Evolutionary conservation across 2,888 invertebrate genomes (phyloP).

Genomic region (Willowsia nigromaculata): DNA sequence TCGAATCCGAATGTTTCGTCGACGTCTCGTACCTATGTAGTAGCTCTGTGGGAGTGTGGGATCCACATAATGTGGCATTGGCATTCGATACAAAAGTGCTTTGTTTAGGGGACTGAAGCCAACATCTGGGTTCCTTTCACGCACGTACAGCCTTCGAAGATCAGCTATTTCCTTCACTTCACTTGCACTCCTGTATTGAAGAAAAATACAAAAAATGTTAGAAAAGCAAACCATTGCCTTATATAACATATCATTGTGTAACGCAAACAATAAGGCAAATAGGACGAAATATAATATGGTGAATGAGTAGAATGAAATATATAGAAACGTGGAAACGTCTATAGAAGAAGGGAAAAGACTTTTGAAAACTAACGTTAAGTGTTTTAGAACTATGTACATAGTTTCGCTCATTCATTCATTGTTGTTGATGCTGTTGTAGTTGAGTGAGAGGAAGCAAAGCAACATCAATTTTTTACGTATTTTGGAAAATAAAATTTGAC

Average conservation of each 20-base stretch:
- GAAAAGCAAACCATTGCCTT: neutral
- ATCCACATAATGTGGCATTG: constrained; percentile 65
- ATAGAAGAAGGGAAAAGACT: neutral
- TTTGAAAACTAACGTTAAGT: too few species aligned
- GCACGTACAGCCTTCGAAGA: constrained; percentile 76
- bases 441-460: constrained; percentile 19
- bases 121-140: constrained; percentile 72
- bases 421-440: neutral
- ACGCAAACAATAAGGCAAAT: neutral
- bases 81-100: constrained; percentile 75
- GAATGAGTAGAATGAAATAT: neutral
- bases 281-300: neutral
- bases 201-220: neutral
- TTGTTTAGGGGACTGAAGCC: constrained; percentile 65
- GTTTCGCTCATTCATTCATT: constrained; percentile 10
- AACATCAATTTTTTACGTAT: constrained; percentile 27
- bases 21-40: constrained; percentile 64
- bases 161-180: constrained; percentile 77
- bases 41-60: constrained; percentile 58
- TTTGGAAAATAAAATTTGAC: constrained; percentile 21
- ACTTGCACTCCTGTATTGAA: constrained; percentile 71
- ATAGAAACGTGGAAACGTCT: neutral
- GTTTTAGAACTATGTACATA: neutral
- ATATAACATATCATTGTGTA: neutral
- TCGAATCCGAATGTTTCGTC: constrained; percentile 27